Evolutionary conservation across 1,140 invertebrate genomes (phyloP).

Genomic region (Vollenhovia emeryi): DNA sequence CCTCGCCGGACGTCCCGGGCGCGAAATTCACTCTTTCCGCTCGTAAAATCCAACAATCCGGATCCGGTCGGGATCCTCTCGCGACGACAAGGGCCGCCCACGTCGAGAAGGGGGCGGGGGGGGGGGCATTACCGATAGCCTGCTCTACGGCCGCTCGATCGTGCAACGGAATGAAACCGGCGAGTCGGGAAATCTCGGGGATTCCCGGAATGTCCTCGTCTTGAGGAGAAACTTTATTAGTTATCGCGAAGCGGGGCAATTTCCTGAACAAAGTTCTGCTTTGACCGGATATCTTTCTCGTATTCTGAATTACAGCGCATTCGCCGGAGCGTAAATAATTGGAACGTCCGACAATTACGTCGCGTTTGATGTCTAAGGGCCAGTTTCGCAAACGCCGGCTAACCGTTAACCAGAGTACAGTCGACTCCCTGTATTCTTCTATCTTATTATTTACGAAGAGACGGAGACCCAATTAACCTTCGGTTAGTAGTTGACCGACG

Average conservation of each 20-base stretch:
- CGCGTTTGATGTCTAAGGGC: background rate
- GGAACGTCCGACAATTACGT: background rate
- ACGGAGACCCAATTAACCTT: too few relatives aligned
- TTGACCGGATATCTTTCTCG: background rate
- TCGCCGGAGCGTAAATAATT: background rate
- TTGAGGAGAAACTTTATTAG: background rate
- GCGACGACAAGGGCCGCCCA: constrained; percentile 6
- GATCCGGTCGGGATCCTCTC: constrained; percentile 31
- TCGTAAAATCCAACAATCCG: constrained; percentile 75
- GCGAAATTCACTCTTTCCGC: constrained; percentile 78
- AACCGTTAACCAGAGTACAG: too few relatives aligned
- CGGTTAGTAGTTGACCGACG: too few relatives aligned
- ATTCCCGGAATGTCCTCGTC: background rate
- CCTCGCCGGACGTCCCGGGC: constrained; percentile 24
- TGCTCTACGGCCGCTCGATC: background rate
- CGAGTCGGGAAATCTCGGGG: background rate
- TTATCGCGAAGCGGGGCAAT: background rate
- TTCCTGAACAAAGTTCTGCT: background rate
- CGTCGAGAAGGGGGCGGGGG: too few relatives aligned
- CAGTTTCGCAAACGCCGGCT: too few relatives aligned
- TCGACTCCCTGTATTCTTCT: too few relatives aligned
- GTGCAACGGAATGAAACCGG: background rate
- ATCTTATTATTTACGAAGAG: too few relatives aligned
- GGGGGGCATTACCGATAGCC: background rate
- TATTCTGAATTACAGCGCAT: background rate